Conservation (phyloP, 2,888 invertebrate species). For the Synanthedon vespiformis region DNA sequence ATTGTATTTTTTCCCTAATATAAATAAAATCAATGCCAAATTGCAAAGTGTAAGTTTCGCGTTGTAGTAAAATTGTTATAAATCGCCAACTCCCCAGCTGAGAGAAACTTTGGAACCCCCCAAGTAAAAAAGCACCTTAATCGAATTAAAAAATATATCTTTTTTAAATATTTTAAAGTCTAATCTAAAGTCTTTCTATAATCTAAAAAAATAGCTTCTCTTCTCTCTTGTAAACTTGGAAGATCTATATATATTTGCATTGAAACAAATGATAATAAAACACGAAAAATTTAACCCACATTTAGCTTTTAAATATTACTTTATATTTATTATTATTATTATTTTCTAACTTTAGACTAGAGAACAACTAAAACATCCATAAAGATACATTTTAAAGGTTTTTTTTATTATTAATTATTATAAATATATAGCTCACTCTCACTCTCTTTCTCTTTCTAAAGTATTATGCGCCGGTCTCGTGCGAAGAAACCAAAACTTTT, state of each 20-base stretch:
- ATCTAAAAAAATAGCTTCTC: conserved; percentile 50
- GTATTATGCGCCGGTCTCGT: conserved; percentile 24
- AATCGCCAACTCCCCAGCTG: conserved; percentile 12
- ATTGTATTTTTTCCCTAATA: too few relatives aligned
- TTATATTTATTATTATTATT: conserved; percentile 9
- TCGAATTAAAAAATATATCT: conserved; percentile 25
- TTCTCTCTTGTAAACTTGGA: conserved; percentile 40
- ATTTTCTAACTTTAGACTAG: conserved; percentile 61
- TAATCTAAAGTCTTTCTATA: conserved; percentile 28
- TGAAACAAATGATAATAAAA: conserved; percentile 26
- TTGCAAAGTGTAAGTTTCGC: too few relatives aligned
- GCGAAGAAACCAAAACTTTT: conserved; percentile 35
- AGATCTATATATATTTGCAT: conserved; percentile 44
- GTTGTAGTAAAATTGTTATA: too few relatives aligned
- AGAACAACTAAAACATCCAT: conserved; percentile 51
- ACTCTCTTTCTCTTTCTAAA: conserved; percentile 7
- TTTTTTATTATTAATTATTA: conserved; percentile 22
- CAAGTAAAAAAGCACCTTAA: conserved; percentile 51
- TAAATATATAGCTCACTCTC: conserved; percentile 35
- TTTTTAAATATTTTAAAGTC: conserved; percentile 20
- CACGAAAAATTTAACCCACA: neutral
- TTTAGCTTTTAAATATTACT: neutral
- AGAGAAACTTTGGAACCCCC: conserved; percentile 33
- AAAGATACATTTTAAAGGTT: conserved; percentile 29
- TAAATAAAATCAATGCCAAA: too few relatives aligned